Percentiles rank a stretch among this genome's conserved stretches.
These are phyloP conservation scores for Hyla sarda DNA, from an alignment of 2,113 vertebrate genomes.

Conservation along the genomic window DNA sequence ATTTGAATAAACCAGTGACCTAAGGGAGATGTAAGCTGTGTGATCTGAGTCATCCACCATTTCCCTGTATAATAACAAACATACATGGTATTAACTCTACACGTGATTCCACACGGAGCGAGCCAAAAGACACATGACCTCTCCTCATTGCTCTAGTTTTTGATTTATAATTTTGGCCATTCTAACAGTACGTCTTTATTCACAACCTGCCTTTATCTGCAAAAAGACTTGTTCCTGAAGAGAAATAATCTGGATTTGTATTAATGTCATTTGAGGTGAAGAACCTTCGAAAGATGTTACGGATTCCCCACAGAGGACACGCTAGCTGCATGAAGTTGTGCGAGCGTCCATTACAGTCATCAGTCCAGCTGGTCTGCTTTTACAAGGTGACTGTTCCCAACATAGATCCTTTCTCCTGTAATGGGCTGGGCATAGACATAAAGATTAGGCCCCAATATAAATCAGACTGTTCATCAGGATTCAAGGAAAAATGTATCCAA, in stretches of 20 bases:
- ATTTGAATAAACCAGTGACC: neutral
- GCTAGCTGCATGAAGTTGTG: neutral
- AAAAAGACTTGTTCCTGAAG: neutral
- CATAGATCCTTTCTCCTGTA: neutral
- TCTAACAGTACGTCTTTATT: neutral
- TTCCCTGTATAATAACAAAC: neutral
- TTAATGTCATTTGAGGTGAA: conserved; percentile 43
- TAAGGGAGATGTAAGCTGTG: neutral
- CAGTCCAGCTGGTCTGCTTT: neutral
- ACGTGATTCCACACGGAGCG: neutral
- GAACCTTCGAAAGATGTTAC: neutral
- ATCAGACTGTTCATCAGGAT: no score
- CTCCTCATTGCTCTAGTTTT: neutral
- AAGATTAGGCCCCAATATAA: no score
- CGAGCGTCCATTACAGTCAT: neutral
- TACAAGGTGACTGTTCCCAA: neutral
- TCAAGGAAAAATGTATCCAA: no score
- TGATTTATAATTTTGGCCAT: neutral
- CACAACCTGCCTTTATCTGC: conserved; percentile 24
- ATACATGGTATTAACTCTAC: neutral
- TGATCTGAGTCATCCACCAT: neutral
- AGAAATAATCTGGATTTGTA: neutral
- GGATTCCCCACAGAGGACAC: neutral
- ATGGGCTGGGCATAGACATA: no score
- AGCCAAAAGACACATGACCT: conserved; percentile 26